Evolutionary conservation across 2,113 vertebrate species (phyloP).

Genomic region (Erythrolamprus reginae): DNA sequence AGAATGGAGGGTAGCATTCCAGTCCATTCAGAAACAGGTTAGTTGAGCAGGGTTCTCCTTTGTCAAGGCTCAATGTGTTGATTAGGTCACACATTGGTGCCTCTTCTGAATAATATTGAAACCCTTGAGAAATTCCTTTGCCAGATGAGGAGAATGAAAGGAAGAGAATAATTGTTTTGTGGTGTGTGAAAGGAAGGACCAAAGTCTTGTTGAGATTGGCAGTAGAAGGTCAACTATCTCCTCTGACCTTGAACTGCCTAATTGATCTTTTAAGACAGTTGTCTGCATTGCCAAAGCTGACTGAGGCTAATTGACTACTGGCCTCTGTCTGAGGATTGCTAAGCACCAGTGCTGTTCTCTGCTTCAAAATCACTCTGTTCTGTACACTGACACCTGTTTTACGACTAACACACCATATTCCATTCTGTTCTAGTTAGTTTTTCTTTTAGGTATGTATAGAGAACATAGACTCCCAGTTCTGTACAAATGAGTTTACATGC

Average conservation of each 20-base stretch:
- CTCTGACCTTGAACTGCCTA: slow-evolving; percentile 26
- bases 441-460: background rate
- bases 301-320: slow-evolving; percentile 31
- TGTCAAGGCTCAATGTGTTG: slow-evolving; percentile 31
- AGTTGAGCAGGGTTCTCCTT: slow-evolving; percentile 25
- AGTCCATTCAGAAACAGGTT: slow-evolving; percentile 31
- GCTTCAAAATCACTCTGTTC: slow-evolving; percentile 50
- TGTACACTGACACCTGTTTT: slow-evolving; percentile 9
- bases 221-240: slow-evolving; percentile 49
- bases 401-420: slow-evolving; percentile 34
- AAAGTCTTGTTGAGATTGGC: background rate
- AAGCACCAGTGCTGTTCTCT: slow-evolving; percentile 40
- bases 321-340: slow-evolving; percentile 37
- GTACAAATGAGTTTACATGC: background rate
- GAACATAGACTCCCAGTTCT: rapidly evolving
- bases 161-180: slow-evolving; percentile 17
- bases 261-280: slow-evolving; percentile 45
- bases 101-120: slow-evolving; percentile 39
- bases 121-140: slow-evolving; percentile 36
- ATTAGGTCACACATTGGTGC: slow-evolving; percentile 55
- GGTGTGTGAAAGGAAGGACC: slow-evolving; percentile 10
- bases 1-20: slow-evolving; percentile 11
- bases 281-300: slow-evolving; percentile 39
- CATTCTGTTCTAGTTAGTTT: slow-evolving; percentile 8
- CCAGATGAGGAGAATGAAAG: background rate